Conservation (phyloP, 2,888 invertebrate genomes). For the Matsumyia berberina region DNA sequence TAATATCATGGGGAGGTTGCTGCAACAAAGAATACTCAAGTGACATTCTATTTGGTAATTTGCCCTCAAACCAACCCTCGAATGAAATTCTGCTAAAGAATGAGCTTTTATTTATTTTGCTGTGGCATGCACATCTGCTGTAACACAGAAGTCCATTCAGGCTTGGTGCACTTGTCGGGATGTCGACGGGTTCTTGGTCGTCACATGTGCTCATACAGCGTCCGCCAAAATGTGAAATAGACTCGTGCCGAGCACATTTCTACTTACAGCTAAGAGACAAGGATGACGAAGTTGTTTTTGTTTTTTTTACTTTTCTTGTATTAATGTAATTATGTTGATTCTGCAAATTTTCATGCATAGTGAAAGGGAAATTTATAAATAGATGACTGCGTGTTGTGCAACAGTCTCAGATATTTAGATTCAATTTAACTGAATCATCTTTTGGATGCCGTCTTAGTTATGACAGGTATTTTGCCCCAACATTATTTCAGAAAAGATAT, state of each 20-base stretch:
- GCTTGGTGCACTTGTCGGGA: neutral
- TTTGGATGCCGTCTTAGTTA: no score
- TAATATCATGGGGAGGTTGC: neutral
- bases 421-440: neutral
- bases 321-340: neutral
- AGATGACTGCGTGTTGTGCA: neutral
- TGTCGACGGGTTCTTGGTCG: conserved; percentile 2
- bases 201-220: conserved; percentile 1
- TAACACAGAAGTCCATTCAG: neutral
- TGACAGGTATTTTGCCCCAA: no score
- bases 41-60: conserved; percentile 14
- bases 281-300: no score
- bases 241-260: conserved; percentile 18
- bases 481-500: no score
- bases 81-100: neutral
- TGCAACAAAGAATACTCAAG: neutral
- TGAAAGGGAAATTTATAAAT: neutral
- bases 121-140: conserved; percentile 24
- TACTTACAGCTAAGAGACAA: neutral
- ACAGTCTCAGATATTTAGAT: neutral
- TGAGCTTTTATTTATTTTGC: conserved; percentile 18
- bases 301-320: no score
- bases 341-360: neutral
- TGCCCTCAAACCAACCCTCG: conserved; percentile 6
- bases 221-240: neutral